A percentile compares a stretch with the other conserved stretches of the same genome.
phyloP scores from a whole-genome alignment of 2,888 invertebrate species.

The Torymus aiolomorphi region DNA sequence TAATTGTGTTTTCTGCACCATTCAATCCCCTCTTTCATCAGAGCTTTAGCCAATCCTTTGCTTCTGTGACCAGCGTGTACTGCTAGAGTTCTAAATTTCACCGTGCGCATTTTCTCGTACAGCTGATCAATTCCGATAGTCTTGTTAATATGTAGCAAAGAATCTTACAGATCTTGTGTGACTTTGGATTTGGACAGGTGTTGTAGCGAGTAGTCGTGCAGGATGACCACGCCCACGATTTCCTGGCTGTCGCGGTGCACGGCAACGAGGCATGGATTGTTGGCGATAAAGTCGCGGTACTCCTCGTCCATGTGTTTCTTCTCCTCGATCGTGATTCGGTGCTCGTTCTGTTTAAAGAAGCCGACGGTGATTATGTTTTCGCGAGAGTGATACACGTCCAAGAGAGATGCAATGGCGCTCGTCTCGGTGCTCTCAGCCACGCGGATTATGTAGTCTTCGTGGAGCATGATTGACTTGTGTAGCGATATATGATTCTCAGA shows the following conservation, averaged over 20 bases:
- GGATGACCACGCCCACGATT: neutral
- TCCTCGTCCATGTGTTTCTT: neutral
- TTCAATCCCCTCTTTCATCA: neutral
- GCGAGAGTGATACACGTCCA: neutral
- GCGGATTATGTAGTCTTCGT: neutral
- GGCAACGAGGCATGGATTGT: neutral
- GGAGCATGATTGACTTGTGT: neutral
- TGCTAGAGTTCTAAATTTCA: neutral
- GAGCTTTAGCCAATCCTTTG: constrained; percentile 11
- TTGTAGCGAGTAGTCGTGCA: too few species aligned
- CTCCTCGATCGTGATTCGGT: neutral
- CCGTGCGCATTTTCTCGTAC: too few species aligned
- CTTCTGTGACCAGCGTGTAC: constrained; percentile 16
- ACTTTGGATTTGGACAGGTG: too few species aligned
- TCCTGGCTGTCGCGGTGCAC: neutral
- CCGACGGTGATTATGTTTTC: neutral
- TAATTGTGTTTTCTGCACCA: neutral
- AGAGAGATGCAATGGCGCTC: neutral
- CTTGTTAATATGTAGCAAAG: too few species aligned
- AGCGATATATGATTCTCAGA: too few species aligned
- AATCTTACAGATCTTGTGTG: too few species aligned
- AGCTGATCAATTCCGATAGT: too few species aligned
- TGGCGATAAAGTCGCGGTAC: neutral
- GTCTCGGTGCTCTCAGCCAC: neutral
- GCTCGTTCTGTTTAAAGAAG: neutral